Evolutionary conservation across 2,113 vertebrate genomes (phyloP).

Genomic region (Anoplopoma fimbria): DNA sequence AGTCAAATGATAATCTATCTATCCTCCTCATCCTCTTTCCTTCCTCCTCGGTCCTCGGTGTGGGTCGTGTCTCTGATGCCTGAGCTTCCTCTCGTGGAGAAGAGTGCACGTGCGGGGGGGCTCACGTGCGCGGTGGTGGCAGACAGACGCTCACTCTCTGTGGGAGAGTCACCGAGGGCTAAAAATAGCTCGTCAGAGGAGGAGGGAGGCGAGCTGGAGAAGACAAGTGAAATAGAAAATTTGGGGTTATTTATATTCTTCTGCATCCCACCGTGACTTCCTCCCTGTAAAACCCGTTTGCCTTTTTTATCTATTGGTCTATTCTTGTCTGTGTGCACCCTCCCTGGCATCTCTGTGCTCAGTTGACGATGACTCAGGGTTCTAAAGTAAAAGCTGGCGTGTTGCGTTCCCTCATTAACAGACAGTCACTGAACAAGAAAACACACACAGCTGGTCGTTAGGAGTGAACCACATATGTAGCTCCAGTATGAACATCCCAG

Average conservation of each 20-base stretch:
- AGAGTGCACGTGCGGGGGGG: constrained; percentile 56
- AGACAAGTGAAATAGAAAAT: constrained; percentile 66
- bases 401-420: neutral
- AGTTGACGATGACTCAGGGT: neutral
- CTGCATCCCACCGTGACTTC: constrained; percentile 44
- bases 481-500: neutral
- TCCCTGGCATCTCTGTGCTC: neutral
- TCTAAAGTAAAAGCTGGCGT: neutral
- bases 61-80: constrained; percentile 23
- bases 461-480: neutral
- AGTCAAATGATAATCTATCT: neutral
- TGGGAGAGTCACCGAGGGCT: constrained; percentile 55
- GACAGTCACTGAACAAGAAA: no score
- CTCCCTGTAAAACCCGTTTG: neutral
- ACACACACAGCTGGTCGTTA: neutral
- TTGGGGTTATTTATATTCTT: constrained; percentile 69
- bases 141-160: constrained; percentile 58
- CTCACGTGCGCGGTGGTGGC: constrained; percentile 69
- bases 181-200: constrained; percentile 64
- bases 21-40: neutral
- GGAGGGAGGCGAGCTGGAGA: constrained; percentile 35
- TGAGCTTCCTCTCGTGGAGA: constrained; percentile 21
- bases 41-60: neutral
- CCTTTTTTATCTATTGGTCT: constrained; percentile 23
- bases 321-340: neutral